A percentile compares a stretch with the other conserved stretches of the same genome.
These are phyloP conservation scores for Bombus polaris DNA, from an alignment of 1,140 invertebrate genomes.

Conservation along the genomic window DNA sequence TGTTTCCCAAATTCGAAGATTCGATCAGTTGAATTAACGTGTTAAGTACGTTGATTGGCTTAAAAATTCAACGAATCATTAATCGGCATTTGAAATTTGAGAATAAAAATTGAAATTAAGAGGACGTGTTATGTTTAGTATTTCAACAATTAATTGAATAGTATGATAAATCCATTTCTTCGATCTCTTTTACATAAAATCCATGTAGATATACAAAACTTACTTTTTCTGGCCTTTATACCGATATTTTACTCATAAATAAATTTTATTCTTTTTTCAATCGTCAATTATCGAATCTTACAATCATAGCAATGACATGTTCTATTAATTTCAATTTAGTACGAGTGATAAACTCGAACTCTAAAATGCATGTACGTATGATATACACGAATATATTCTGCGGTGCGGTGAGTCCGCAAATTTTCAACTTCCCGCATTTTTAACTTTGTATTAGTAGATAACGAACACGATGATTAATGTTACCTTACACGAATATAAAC, in stretches of 20 bases:
- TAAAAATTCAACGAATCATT: constrained; percentile 49
- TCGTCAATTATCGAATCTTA: not conserved
- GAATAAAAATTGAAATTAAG: constrained; percentile 47
- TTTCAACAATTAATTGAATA: not conserved
- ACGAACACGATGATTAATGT: constrained; percentile 63
- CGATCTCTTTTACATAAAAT: not conserved
- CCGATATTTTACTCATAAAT: not conserved
- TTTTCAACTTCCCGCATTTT: constrained; percentile 75
- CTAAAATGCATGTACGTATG: constrained; percentile 37
- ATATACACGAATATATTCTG: constrained; percentile 51
- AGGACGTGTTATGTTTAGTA: constrained; percentile 26
- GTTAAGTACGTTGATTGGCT: constrained; percentile 37
- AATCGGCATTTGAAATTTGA: constrained; percentile 58
- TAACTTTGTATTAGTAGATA: constrained; percentile 75
- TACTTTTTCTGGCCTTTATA: not conserved
- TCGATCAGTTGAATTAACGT: constrained; percentile 27
- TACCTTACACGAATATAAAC: constrained; percentile 69
- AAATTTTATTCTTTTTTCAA: not conserved
- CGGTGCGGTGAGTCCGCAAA: constrained; percentile 40
- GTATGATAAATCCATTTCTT: not conserved
- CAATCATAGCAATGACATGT: constrained; percentile 1
- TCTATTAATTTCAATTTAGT: constrained; percentile 43
- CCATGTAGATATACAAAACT: not conserved
- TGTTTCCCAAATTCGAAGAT: constrained; percentile 24
- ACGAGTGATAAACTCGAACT: constrained; percentile 37